phyloP scores from a whole-genome alignment of 1,140 invertebrate genomes.

The Homarus americanus region DNA sequence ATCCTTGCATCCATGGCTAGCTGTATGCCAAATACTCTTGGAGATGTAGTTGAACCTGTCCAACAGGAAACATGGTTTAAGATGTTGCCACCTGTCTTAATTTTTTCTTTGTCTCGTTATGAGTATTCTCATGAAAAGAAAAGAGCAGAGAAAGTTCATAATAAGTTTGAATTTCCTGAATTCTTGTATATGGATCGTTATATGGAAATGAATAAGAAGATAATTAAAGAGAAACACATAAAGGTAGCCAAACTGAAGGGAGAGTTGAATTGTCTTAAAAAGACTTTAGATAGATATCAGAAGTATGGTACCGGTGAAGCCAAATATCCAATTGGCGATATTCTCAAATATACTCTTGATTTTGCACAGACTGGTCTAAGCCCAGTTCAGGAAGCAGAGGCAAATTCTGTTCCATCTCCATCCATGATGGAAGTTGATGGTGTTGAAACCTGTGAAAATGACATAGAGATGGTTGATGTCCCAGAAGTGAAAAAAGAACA shows the following conservation, averaged over 20 bases:
- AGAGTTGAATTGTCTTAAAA: conserved; percentile 77
- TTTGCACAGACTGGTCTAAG: conserved; percentile 72
- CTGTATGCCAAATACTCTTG: conserved; percentile 67
- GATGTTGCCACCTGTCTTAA: conserved; percentile 79
- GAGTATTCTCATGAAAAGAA: conserved; percentile 79
- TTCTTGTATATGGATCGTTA: conserved; percentile 80
- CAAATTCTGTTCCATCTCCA: conserved; percentile 38
- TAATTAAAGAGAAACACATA: conserved; percentile 78
- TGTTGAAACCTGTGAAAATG: conserved; percentile 48
- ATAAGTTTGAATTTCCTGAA: conserved; percentile 80
- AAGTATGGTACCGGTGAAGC: conserved; percentile 73
- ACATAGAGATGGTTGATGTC: conserved; percentile 69
- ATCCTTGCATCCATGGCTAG: conserved; percentile 79
- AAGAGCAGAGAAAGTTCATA: conserved; percentile 80
- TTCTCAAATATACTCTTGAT: conserved; percentile 73
- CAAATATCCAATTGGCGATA: conserved; percentile 70
- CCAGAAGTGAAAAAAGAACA: conserved; percentile 17
- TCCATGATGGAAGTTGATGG: conserved; percentile 65
- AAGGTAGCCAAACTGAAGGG: conserved; percentile 79
- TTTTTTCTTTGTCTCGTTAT: conserved; percentile 80
- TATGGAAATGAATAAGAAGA: conserved; percentile 79
- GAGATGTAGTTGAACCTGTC: conserved; percentile 48
- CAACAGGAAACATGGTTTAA: conserved; percentile 79
- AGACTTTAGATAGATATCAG: conserved; percentile 78
- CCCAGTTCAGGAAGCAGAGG: conserved; percentile 29